phyloP scores from a whole-genome alignment of 2,888 invertebrate genomes.

The Tortrix viridana region DNA sequence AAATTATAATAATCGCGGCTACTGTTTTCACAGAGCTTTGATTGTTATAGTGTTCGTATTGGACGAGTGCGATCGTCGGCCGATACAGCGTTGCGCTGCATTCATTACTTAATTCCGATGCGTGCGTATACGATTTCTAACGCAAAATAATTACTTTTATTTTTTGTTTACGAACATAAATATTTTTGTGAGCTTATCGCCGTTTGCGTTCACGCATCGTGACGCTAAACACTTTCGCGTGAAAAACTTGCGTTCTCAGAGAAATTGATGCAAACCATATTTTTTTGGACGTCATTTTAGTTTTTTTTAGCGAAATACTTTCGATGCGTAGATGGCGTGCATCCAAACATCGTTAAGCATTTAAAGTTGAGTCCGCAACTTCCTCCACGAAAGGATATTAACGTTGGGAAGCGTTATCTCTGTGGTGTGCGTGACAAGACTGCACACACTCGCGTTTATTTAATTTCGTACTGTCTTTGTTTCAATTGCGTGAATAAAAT shows the following conservation, averaged over 20 bases:
- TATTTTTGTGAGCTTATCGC: conserved; percentile 78
- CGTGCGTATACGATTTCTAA: conserved; percentile 79
- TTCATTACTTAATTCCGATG: conserved; percentile 82
- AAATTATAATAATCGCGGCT: conserved; percentile 69
- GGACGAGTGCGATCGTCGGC: conserved; percentile 74
- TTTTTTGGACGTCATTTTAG: conserved; percentile 15
- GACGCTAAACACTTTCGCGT: conserved; percentile 70
- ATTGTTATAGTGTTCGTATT: conserved; percentile 56
- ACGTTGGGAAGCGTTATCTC: conserved; percentile 48
- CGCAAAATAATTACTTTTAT: conserved; percentile 73
- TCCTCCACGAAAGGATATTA: conserved; percentile 70
- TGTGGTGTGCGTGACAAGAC: conserved; percentile 63
- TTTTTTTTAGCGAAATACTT: conserved; percentile 29
- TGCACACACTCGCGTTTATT: conserved; percentile 50
- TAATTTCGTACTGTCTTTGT: conserved; percentile 52
- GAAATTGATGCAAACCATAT: conserved; percentile 23
- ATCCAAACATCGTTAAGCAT: conserved; percentile 60
- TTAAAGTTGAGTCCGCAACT: conserved; percentile 70
- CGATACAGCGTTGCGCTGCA: conserved; percentile 65
- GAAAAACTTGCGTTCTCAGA: conserved; percentile 44
- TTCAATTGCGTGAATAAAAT: conserved; percentile 59
- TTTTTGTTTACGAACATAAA: conserved; percentile 69
- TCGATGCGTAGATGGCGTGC: conserved; percentile 53
- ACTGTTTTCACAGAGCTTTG: conserved; percentile 72
- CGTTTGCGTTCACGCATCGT: conserved; percentile 67